Evolutionary conservation across 2,888 invertebrate species (phyloP).

Genomic region (Ophraella communa): DNA sequence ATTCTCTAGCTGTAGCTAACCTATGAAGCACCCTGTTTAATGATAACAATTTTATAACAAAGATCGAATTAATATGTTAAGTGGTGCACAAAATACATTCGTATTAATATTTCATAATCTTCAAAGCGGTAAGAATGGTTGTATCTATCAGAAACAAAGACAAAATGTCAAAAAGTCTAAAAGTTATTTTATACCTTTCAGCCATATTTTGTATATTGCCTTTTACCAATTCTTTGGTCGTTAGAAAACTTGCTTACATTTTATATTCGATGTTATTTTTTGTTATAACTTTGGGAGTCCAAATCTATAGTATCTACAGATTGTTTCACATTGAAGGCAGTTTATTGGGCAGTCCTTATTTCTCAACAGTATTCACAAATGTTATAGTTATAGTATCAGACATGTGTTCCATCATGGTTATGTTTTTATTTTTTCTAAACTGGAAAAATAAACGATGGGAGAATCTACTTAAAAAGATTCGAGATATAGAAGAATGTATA

Average conservation of each 20-base stretch:
- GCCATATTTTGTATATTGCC: too few relatives aligned
- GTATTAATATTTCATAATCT: too few relatives aligned
- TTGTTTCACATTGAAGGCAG: neutral
- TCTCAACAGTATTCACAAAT: neutral
- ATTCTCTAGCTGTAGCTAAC: too few relatives aligned
- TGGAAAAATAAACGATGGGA: neutral
- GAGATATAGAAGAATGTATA: neutral
- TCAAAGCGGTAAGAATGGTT: too few relatives aligned
- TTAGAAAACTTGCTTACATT: neutral
- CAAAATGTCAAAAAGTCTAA: too few relatives aligned
- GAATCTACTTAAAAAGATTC: neutral
- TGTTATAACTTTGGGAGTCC: neutral
- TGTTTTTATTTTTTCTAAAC: neutral
- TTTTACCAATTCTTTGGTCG: neutral
- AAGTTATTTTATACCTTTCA: too few relatives aligned
- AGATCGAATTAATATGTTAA: too few relatives aligned
- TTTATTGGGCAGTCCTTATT: neutral
- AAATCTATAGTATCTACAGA: neutral
- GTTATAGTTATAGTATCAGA: neutral
- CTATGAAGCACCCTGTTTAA: too few relatives aligned
- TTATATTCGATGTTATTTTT: neutral
- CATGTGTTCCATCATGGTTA: neutral
- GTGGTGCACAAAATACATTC: too few relatives aligned
- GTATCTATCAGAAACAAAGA: too few relatives aligned
- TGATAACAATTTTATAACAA: too few relatives aligned